Conservation (phyloP, 30 jellyfish, hydroid and myxozoan genomes). For the Sanderia malayensis region DNA sequence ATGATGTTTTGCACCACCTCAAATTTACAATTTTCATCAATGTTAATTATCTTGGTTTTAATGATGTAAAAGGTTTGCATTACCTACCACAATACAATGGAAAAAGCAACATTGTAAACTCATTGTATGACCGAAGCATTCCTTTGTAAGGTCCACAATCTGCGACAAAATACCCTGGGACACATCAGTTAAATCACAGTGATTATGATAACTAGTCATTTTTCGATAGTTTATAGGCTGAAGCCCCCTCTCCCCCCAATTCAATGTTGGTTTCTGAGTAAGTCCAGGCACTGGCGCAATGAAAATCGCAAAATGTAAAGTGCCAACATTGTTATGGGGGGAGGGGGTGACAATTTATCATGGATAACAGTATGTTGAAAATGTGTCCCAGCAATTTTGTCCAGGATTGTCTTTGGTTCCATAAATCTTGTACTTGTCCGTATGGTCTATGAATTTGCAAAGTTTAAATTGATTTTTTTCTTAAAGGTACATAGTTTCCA, state of each 20-base stretch:
- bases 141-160: no score
- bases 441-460: background rate
- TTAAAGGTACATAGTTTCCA: background rate
- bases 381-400: constrained; percentile 2
- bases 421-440: background rate
- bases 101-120: no score
- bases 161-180: constrained; percentile 5
- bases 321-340: background rate
- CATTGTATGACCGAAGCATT: no score
- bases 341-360: constrained; percentile 4
- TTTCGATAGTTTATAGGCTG: background rate
- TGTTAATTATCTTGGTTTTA: no score
- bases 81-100: no score
- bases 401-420: background rate
- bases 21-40: no score
- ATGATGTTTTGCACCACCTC: no score
- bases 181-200: background rate
- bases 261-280: background rate
- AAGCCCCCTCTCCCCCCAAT: background rate
- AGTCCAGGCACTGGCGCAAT: constrained; percentile 3
- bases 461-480: background rate
- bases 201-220: constrained; percentile 1
- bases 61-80: no score
- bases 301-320: background rate
- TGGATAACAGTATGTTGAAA: background rate